Percentiles rank a stretch among this genome's conserved stretches.
These are phyloP conservation scores for Tringa solitaria DNA, from an alignment of 2,113 vertebrate species.

Conservation along the genomic window DNA sequence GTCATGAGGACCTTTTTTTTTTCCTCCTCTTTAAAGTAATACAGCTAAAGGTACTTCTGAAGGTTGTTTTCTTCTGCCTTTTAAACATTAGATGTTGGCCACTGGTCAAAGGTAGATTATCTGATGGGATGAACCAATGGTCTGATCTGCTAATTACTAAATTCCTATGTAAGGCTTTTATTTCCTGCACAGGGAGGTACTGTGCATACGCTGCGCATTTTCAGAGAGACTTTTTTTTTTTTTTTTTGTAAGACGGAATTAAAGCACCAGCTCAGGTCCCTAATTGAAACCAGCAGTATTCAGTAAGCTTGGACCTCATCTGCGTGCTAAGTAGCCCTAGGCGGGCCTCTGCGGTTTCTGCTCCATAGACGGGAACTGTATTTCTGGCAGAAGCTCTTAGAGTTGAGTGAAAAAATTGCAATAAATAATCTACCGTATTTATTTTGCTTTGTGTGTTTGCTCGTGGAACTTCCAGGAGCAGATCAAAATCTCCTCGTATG, in stretches of 20 bases:
- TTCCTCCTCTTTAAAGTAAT: background rate
- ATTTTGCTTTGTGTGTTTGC: background rate
- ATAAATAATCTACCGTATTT: background rate
- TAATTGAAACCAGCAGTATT: slow-evolving; percentile 39
- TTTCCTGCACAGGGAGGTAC: background rate
- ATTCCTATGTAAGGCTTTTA: background rate
- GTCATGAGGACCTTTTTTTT: background rate
- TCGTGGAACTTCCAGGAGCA: background rate
- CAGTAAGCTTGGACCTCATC: background rate
- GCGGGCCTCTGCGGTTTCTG: background rate
- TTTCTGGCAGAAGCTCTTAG: background rate
- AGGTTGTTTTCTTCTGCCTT: slow-evolving; percentile 42
- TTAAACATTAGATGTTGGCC: slow-evolving; percentile 6
- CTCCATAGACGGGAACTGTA: background rate
- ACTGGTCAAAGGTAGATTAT: slow-evolving; percentile 32
- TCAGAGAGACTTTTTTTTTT: background rate
- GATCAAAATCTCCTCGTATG: background rate
- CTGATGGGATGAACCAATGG: slow-evolving; percentile 27
- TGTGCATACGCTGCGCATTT: background rate
- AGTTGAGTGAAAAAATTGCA: background rate
- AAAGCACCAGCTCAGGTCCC: background rate
- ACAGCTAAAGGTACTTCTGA: slow-evolving; percentile 2
- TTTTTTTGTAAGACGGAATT: background rate
- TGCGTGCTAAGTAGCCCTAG: background rate
- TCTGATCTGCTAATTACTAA: slow-evolving; percentile 29